Conservation (phyloP, 2,888 invertebrate genomes). For the Tipula vernalis region DNA sequence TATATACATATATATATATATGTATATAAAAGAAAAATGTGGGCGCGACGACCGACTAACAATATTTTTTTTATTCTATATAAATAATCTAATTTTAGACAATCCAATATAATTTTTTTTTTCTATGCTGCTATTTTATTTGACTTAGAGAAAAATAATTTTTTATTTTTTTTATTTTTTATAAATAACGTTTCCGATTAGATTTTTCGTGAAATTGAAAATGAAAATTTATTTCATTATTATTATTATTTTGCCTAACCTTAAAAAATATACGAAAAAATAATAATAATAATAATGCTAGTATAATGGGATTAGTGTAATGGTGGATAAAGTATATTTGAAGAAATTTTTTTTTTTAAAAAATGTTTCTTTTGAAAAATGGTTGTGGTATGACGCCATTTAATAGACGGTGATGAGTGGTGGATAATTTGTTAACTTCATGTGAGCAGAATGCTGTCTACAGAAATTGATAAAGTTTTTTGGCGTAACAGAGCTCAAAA, state of each 20-base stretch:
- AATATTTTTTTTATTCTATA: not conserved
- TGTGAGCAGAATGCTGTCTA: not conserved
- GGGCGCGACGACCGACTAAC: conserved; percentile 4
- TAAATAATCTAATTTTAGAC: conserved; percentile 4
- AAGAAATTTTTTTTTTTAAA: no score
- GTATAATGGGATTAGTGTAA: not conserved
- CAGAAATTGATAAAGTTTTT: no score
- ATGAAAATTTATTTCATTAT: not conserved
- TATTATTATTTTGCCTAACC: not conserved
- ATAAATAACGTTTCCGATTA: not conserved
- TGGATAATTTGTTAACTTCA: not conserved
- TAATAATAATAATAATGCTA: not conserved
- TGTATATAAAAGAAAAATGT: not conserved
- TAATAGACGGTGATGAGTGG: not conserved
- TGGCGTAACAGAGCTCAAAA: no score
- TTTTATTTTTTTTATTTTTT: not conserved
- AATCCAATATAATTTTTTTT: not conserved
- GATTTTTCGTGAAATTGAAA: conserved; percentile 4
- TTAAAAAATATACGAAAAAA: not conserved
- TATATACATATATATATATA: no score
- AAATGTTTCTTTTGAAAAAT: not conserved
- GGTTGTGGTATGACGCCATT: not conserved
- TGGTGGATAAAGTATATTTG: not conserved
- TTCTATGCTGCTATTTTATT: not conserved
- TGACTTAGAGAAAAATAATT: not conserved